phyloP scores from a whole-genome alignment of 2,888 invertebrate genomes.

The Cryptocheilus praepositus region DNA sequence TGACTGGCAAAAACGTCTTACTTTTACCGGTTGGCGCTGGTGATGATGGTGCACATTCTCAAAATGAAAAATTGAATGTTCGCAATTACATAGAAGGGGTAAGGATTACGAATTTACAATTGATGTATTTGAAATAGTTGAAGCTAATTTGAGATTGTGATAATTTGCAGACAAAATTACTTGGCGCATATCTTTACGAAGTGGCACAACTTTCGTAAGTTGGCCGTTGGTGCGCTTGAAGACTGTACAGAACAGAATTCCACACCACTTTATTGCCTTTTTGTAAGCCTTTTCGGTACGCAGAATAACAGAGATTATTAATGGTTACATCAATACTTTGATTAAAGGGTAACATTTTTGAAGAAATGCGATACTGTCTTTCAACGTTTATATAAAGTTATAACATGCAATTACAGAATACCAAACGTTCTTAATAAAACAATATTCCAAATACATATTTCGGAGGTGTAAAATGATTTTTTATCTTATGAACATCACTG shows the following conservation, averaged over 20 bases:
- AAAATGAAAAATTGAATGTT: conserved; percentile 97
- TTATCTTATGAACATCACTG: background rate
- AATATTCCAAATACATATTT: background rate
- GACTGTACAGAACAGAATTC: too few species aligned
- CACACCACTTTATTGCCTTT: too few species aligned
- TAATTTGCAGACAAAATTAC: conserved; percentile 88
- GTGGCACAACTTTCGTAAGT: conserved; percentile 77
- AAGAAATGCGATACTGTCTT: conserved; percentile 18
- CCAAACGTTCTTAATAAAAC: conserved; percentile 30
- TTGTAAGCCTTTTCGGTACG: too few species aligned
- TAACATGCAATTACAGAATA: conserved; percentile 21
- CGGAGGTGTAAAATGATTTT: background rate
- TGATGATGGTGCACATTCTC: conserved; percentile 99
- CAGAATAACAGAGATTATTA: background rate
- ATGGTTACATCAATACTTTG: background rate
- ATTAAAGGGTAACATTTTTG: background rate
- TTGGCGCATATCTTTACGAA: conserved; percentile 93
- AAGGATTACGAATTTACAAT: conserved; percentile 70
- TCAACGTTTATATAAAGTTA: conserved; percentile 25
- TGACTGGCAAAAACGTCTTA: conserved; percentile 94
- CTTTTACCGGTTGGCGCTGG: conserved; percentile 95
- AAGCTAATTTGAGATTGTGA: conserved; percentile 11
- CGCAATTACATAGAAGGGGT: conserved; percentile 96
- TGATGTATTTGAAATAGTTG: conserved; percentile 1
- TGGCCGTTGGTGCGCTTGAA: too few species aligned